These are phyloP conservation scores for Sturmia bella DNA, from an alignment of 2,888 invertebrate genomes.

Conservation along the genomic window DNA sequence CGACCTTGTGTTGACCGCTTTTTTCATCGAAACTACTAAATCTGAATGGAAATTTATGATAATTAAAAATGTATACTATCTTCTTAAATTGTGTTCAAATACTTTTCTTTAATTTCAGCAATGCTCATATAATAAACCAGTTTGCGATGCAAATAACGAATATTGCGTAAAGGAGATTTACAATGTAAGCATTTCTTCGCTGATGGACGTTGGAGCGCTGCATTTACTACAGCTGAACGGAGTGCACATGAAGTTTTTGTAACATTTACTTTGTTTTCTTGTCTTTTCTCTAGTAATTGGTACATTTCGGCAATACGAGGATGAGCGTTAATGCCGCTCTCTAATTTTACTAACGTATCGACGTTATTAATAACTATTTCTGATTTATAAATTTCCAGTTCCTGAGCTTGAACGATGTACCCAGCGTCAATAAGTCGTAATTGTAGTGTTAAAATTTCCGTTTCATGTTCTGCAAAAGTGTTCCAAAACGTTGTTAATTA, in stretches of 20 bases:
- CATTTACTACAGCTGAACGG: constrained; percentile 77
- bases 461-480: constrained; percentile 78
- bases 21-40: constrained; percentile 56
- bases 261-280: constrained; percentile 62
- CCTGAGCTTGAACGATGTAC: constrained; percentile 87
- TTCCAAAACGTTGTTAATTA: not conserved
- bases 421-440: constrained; percentile 90
- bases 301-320: constrained; percentile 83
- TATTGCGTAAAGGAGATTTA: constrained; percentile 73
- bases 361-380: constrained; percentile 77
- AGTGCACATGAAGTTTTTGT: constrained; percentile 79
- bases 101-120: constrained; percentile 77
- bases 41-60: constrained; percentile 38
- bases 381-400: constrained; percentile 83
- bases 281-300: constrained; percentile 78
- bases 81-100: constrained; percentile 27
- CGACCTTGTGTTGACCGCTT: constrained; percentile 79
- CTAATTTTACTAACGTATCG: constrained; percentile 74
- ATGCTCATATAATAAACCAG: constrained; percentile 77
- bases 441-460: constrained; percentile 82
- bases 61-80: not conserved
- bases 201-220: constrained; percentile 74
- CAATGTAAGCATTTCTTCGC: constrained; percentile 79
- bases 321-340: constrained; percentile 79
- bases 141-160: constrained; percentile 78